Conservation (phyloP, 2,113 vertebrate species). For the Rutilus rutilus region DNA sequence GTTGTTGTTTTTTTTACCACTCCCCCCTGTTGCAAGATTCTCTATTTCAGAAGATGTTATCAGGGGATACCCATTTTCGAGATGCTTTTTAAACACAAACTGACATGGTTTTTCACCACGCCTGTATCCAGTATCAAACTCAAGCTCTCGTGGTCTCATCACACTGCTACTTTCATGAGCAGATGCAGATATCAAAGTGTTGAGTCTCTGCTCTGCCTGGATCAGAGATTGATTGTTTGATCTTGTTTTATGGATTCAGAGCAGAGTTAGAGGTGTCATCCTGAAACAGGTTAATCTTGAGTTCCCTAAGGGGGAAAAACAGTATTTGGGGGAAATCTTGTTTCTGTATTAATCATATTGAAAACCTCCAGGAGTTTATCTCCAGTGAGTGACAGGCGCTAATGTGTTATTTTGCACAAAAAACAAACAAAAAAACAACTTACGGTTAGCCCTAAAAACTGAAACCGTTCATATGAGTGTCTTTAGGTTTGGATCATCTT, state of each 20-base stretch:
- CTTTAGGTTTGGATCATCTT: slow-evolving; percentile 55
- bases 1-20: slow-evolving; percentile 20
- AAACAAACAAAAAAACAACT: not conserved
- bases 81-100: slow-evolving; percentile 26
- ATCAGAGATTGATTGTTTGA: slow-evolving; percentile 62
- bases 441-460: slow-evolving; percentile 42
- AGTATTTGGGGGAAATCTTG: slow-evolving; percentile 28
- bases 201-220: slow-evolving; percentile 47
- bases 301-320: slow-evolving; percentile 54
- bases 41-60: not conserved
- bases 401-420: slow-evolving; percentile 8
- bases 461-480: slow-evolving; percentile 44
- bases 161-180: not conserved
- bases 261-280: slow-evolving; percentile 26
- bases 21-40: not conserved
- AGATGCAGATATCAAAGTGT: slow-evolving; percentile 55
- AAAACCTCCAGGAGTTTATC: slow-evolving; percentile 40
- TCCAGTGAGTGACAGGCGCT: slow-evolving; percentile 21
- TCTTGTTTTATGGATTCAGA: slow-evolving; percentile 65
- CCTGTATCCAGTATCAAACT: not conserved
- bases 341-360: slow-evolving; percentile 47
- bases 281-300: slow-evolving; percentile 29
- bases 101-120: not conserved
- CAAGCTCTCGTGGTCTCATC: too few species aligned
- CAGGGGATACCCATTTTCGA: not conserved